Evolutionary conservation across 2,888 invertebrate species (phyloP), one percentile per base, ranked within the genome.

Genomic region (Drosophila acutilabella): DNA sequence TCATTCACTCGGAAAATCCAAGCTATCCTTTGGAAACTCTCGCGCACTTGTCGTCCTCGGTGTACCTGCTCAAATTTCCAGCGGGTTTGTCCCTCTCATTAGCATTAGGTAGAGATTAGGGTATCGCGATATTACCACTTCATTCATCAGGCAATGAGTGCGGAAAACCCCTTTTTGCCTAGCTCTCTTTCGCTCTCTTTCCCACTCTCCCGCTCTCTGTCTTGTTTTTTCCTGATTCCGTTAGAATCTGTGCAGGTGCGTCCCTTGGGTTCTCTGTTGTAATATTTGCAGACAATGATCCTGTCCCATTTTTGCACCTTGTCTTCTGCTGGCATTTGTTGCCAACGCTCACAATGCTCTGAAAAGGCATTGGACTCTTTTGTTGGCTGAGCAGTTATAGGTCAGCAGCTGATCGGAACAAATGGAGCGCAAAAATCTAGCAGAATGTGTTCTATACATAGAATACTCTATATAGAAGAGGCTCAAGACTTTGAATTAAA

Each of bases 281-380:
- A 59, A 66, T 54, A 13, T 72, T 18, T 61, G 65, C 71, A 60
- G 64, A 88, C 88, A 89, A 88, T 78, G 71, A 73, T 80, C 69
- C 73, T 81, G 74, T 88, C 89, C 90, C 78, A 90, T 81, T 89
- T 91, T 91, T 91, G 91, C 91, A 91, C 91, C 90, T 91, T 91
- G 90, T 84, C 53, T 62, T 71, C 56, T 16, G 57, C 14, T 53
- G 48, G 67, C 60, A 64, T 65, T 75, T 64, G 57, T 60, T 72
- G 69, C 20, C 69, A 68, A 14, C 52, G 14, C 14, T 23, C 23
- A 69, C 73, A 76, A 73, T 57, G 18, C 44, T 30, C 40, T 65
- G 40, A 56, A 60, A 40, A 76, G 54, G 33, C 8, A 20, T 65
- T 57, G 52, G 7, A n/a, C 38, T 52, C 58, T 48, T 51, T 77